Percentiles rank a stretch among this genome's conserved stretches.
Evolutionary conservation across 1,140 invertebrate genomes (phyloP).

Genomic region (Drosophila virilis): DNA sequence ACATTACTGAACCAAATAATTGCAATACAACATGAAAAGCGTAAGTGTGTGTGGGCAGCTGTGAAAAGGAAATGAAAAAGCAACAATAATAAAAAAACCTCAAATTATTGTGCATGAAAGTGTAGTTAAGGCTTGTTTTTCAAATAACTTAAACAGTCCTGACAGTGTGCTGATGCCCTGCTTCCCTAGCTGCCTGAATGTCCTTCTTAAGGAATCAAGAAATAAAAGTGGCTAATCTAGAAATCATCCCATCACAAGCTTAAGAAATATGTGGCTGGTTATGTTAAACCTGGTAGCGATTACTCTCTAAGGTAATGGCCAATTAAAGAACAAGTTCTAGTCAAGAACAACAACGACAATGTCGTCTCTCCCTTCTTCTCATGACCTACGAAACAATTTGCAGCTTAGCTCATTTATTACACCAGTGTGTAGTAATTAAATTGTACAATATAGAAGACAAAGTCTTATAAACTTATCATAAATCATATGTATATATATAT

Average conservation of each 20-base stretch:
- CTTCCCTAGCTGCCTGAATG: no score
- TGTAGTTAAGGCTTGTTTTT: not conserved
- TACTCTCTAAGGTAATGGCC: not conserved
- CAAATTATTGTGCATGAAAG: not conserved
- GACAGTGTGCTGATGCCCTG: not conserved
- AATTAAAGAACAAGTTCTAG: not conserved
- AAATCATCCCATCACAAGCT: not conserved
- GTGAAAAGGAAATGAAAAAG: not conserved
- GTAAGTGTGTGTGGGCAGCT: conserved; percentile 62
- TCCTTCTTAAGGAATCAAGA: no score
- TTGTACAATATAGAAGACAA: no score
- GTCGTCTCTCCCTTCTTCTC: not conserved
- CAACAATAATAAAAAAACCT: not conserved
- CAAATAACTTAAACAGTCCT: not conserved
- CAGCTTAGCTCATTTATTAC: not conserved
- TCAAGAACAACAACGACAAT: not conserved
- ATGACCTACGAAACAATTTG: not conserved
- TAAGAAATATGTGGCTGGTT: not conserved
- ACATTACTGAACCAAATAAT: conserved; percentile 36
- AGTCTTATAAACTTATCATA: no score
- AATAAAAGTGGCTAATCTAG: no score
- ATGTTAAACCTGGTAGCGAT: not conserved
- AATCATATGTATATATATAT: no score
- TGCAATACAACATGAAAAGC: conserved; percentile 69
- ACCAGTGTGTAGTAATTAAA: not conserved